These are phyloP conservation scores for Cyprinodon brontotheroides DNA, from an alignment of 2,113 vertebrate species.

Conservation along the genomic window DNA sequence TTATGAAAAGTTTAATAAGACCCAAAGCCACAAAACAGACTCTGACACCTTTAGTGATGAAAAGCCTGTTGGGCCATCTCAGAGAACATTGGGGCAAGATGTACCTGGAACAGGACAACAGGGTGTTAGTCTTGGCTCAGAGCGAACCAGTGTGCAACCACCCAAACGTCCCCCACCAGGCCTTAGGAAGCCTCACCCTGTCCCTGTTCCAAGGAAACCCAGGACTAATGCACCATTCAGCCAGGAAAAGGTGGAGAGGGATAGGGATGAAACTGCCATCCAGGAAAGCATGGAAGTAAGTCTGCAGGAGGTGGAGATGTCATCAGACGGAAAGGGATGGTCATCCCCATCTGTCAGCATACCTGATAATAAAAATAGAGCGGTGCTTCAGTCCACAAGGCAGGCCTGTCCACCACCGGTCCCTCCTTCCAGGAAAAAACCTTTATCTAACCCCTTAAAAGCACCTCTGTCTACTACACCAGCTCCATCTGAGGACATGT, in stretches of 20 bases:
- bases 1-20: constrained; percentile 4
- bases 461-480: constrained; percentile 7
- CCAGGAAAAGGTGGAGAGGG: constrained; percentile 84
- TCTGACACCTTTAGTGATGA: background rate
- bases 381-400: constrained; percentile 31
- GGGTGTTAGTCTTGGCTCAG: constrained; percentile 27
- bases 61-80: background rate
- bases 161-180: constrained; percentile 55
- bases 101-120: constrained; percentile 11
- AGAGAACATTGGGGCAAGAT: constrained; percentile 27
- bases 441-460: constrained; percentile 44
- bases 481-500: constrained; percentile 41
- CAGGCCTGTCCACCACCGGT: constrained; percentile 44
- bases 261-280: constrained; percentile 74
- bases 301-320: constrained; percentile 50
- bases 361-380: constrained; percentile 28
- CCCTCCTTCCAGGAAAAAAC: constrained; percentile 68
- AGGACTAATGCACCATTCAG: constrained; percentile 67
- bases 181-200: constrained; percentile 79
- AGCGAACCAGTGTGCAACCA: constrained; percentile 71
- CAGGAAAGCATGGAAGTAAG: constrained; percentile 66
- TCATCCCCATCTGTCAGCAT: constrained; percentile 57
- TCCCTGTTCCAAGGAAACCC: constrained; percentile 85
- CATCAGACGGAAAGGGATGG: constrained; percentile 52
- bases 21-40: constrained; percentile 24